A percentile compares a stretch with the other conserved stretches of the same genome.
phyloP scores from a whole-genome alignment of 1,140 invertebrate genomes.

The Phymorhynchus buccinoides region DNA sequence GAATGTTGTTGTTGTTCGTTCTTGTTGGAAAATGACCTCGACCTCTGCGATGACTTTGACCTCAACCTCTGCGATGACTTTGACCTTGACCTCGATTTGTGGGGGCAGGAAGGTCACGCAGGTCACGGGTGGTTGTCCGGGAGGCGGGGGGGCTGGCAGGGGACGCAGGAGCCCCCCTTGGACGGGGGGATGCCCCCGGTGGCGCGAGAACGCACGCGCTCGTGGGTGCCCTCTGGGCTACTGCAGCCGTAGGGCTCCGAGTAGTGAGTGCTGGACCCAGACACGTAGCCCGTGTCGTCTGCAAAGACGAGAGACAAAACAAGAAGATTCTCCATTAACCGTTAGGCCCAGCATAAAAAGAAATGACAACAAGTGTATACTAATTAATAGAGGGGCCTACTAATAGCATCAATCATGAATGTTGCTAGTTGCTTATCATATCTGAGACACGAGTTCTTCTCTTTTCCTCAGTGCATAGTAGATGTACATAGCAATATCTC shows the following conservation, averaged over 20 bases:
- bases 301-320: neutral
- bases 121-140: conserved; percentile 33
- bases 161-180: neutral
- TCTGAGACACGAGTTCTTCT: no score
- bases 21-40: neutral
- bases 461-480: no score
- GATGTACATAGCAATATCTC: no score
- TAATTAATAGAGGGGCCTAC: no score
- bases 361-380: no score
- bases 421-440: no score
- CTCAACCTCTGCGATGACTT: neutral
- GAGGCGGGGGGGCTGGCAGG: conserved; percentile 24
- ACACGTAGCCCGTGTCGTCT: conserved; percentile 34
- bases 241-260: conserved; percentile 31
- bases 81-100: neutral
- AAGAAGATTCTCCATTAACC: no score
- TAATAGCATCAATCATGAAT: no score
- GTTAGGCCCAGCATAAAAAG: no score
- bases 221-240: conserved; percentile 19
- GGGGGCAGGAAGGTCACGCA: neutral
- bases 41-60: neutral
- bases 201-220: neutral
- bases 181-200: neutral
- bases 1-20: no score
- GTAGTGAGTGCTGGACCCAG: conserved; percentile 34